Base-by-base conservation (phyloP, 2,888 invertebrate species). In the Diabrotica balteata region DNA sequence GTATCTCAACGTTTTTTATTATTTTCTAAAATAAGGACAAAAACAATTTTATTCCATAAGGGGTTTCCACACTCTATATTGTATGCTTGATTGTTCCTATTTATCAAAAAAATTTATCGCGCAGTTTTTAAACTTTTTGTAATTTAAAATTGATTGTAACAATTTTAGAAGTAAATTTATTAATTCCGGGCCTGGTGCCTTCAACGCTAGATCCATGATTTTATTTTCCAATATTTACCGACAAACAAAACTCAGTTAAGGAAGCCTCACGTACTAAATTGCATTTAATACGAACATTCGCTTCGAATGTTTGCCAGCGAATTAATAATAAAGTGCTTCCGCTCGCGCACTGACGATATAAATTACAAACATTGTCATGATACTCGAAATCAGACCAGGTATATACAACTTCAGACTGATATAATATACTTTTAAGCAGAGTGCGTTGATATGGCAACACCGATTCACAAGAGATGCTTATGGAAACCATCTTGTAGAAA, bases 301-400 rank as follows among this genome's bases (percentile, higher is more conserved):
- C 60, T 68, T 57, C 58, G 58, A 61, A 46, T 65, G 73, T 75
- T 75, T 75, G 71, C 71, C 62, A 66, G 61, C 68, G 72, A 72
- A 72, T 73, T 75, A 73, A 73, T 72, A 73, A 58, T 73, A 72
- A 73, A 73, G 70, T 72, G 73, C 73, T 71, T 67, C 60, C 72
- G 67, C 66, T 70, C 67, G 70, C 68, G 67, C 65, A 60, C 63
- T 71, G 53, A 67, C 68, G 72, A 73, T 72, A 73, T 74, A 74
- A 73, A 61, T 72, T 69, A 68, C 66, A 66, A 72, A 67, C 68
- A 71, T 72, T 76, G 70, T 73, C 69, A 70, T 73, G 73, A 75
- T 73, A 72, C 69, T 72, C 59, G 66, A 64, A 64, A 64, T 64
- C 64, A 58, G 52, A 64, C 64, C 58, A 64, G 63, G 63, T 63